Evolutionary conservation across 2,888 invertebrate genomes (phyloP).

Genomic region (Oscheius sp.): DNA sequence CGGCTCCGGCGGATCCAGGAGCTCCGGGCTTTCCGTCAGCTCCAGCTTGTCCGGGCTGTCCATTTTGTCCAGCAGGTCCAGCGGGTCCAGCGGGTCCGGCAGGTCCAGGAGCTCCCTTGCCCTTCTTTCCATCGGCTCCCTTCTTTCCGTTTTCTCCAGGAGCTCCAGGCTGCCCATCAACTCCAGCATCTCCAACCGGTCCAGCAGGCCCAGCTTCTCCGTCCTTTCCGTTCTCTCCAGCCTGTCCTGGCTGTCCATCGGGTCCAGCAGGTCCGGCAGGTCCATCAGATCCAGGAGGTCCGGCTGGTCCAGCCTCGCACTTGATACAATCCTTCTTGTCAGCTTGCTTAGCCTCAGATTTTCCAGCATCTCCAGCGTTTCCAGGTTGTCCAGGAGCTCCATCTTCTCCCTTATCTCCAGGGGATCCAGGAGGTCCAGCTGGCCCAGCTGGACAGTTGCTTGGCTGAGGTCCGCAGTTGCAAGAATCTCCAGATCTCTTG

Average conservation of each 20-base stretch:
- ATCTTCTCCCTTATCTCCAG: slow-evolving; percentile 21
- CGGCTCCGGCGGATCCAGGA: slow-evolving; percentile 52
- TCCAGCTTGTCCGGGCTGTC: slow-evolving; percentile 51
- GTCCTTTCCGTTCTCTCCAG: not conserved
- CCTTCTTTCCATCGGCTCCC: slow-evolving; percentile 16
- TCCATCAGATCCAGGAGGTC: slow-evolving; percentile 22
- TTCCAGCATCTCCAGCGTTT: slow-evolving; percentile 8
- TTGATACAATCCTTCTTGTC: slow-evolving; percentile 1
- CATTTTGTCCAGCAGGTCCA: slow-evolving; percentile 49
- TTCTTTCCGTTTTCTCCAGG: slow-evolving; percentile 14
- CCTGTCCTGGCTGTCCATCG: slow-evolving; percentile 15
- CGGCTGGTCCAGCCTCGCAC: slow-evolving; percentile 6
- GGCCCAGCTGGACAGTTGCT: slow-evolving; percentile 50
- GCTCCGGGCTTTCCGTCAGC: slow-evolving; percentile 47
- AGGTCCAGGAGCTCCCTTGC: slow-evolving; percentile 25
- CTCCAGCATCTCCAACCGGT: slow-evolving; percentile 21
- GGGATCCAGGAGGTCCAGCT: slow-evolving; percentile 50
- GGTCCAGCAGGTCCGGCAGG: slow-evolving; percentile 18
- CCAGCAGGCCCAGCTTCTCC: slow-evolving; percentile 8
- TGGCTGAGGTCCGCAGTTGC: slow-evolving; percentile 49
- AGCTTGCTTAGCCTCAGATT: not conserved
- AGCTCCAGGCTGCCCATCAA: slow-evolving; percentile 9
- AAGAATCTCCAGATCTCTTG: slow-evolving; percentile 3
- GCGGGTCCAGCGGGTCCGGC: slow-evolving; percentile 52
- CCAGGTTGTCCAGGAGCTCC: slow-evolving; percentile 30